These are phyloP conservation scores for Percina caprodes DNA, from an alignment of 2,113 vertebrate species.

Conservation along the genomic window DNA sequence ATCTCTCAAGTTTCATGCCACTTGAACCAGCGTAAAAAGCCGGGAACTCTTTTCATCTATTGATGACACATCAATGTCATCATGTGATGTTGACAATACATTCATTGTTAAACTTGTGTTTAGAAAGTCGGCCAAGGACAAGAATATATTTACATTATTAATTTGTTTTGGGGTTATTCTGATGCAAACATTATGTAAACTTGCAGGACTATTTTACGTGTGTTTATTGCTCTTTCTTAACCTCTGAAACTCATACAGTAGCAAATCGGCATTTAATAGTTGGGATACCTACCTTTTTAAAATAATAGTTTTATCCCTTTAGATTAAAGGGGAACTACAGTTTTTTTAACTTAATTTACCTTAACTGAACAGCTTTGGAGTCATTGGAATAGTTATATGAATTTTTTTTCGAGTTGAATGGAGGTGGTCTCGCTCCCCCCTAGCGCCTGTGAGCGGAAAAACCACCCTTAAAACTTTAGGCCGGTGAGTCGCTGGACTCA, in stretches of 20 bases:
- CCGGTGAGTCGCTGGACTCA: too few relatives aligned
- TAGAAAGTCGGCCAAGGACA: neutral
- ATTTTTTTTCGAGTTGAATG: too few relatives aligned
- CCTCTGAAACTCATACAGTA: neutral
- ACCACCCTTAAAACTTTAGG: too few relatives aligned
- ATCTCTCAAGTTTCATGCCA: slow-evolving; percentile 35
- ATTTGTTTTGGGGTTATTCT: neutral
- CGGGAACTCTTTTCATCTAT: slow-evolving; percentile 6
- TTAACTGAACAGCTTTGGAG: too few relatives aligned
- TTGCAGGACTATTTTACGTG: neutral
- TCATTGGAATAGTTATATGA: too few relatives aligned
- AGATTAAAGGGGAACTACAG: too few relatives aligned
- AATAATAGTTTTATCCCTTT: neutral
- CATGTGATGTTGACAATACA: neutral
- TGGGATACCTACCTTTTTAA: neutral
- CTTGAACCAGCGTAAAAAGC: slow-evolving; percentile 1
- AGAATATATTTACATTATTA: neutral
- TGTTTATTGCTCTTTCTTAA: neutral
- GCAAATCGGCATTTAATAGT: too few relatives aligned
- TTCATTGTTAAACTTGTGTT: slow-evolving; percentile 2
- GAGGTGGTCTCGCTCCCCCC: too few relatives aligned
- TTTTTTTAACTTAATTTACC: too few relatives aligned
- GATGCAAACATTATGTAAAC: neutral
- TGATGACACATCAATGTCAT: neutral
- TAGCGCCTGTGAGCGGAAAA: too few relatives aligned